Evolutionary conservation across 2,113 vertebrate species (phyloP).

Genomic region (Chaenogobius annularis): DNA sequence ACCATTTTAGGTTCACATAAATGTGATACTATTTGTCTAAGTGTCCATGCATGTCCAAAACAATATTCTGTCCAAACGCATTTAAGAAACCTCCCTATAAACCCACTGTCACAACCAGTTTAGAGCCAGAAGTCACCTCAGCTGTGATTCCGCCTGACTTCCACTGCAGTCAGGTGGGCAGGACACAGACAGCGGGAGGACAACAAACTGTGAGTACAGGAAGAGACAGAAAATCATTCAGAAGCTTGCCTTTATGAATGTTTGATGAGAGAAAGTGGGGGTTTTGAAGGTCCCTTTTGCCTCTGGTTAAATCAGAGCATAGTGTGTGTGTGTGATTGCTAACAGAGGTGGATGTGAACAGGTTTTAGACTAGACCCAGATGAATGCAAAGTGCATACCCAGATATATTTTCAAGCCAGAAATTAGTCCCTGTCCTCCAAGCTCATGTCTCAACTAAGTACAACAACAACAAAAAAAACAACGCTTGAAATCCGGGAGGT

Average conservation of each 20-base stretch:
- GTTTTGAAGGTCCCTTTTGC: constrained; percentile 78
- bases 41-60: constrained; percentile 32
- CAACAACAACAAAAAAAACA: constrained; percentile 1
- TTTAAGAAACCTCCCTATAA: constrained; percentile 39
- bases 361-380: constrained; percentile 84
- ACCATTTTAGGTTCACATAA: constrained; percentile 57
- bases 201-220: constrained; percentile 95
- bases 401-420: constrained; percentile 82
- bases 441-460: constrained; percentile 71
- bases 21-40: constrained; percentile 65
- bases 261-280: constrained; percentile 86
- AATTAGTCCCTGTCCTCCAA: constrained; percentile 83
- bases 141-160: constrained; percentile 90
- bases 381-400: constrained; percentile 82
- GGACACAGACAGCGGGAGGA: constrained; percentile 86
- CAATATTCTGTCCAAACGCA: constrained; percentile 11
- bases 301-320: constrained; percentile 94
- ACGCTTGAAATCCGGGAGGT: constrained; percentile 5
- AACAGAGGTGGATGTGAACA: constrained; percentile 93
- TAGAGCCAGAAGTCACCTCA: constrained; percentile 78
- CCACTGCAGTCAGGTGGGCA: constrained; percentile 83
- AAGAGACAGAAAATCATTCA: constrained; percentile 99
- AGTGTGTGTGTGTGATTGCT: constrained; percentile 87
- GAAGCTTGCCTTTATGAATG: constrained; percentile 96
- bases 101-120: constrained; percentile 36